These are phyloP conservation scores for Hermetia illucens DNA, from an alignment of 1,140 invertebrate species.

Conservation along the genomic window DNA sequence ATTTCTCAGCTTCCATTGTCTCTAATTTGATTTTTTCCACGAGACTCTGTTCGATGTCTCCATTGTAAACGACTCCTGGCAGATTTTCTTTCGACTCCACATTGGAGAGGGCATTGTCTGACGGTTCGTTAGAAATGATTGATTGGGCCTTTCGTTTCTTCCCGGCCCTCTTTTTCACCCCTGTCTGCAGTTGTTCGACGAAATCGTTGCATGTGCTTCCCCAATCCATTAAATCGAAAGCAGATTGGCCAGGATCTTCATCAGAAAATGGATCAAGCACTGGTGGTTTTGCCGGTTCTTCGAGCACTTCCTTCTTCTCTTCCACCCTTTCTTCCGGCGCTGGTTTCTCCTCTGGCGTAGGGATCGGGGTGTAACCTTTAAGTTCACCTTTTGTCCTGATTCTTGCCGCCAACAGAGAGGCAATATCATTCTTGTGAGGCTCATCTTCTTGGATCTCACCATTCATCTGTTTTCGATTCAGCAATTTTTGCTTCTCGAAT, in stretches of 20 bases:
- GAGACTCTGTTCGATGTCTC: conserved; percentile 7
- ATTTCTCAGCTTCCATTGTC: conserved; percentile 7
- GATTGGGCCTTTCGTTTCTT: background rate
- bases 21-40: conserved; percentile 11
- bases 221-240: conserved; percentile 20
- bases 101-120: background rate
- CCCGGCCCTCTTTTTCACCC: background rate
- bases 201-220: conserved; percentile 25
- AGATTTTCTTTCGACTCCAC: background rate
- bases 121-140: background rate
- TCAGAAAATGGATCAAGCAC: background rate
- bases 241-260: conserved; percentile 6
- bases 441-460: conserved; percentile 29
- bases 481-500: conserved; percentile 5
- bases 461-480: conserved; percentile 1
- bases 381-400: conserved; percentile 70
- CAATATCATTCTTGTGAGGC: conserved; percentile 19
- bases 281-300: background rate
- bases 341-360: conserved; percentile 9
- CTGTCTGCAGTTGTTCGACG: conserved; percentile 17
- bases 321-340: conserved; percentile 34
- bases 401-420: conserved; percentile 47
- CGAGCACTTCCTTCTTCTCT: background rate
- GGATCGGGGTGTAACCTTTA: conserved; percentile 43
- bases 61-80: background rate